Conservation (phyloP, 2,888 invertebrate species). For the Psococerastis gibbosa region DNA sequence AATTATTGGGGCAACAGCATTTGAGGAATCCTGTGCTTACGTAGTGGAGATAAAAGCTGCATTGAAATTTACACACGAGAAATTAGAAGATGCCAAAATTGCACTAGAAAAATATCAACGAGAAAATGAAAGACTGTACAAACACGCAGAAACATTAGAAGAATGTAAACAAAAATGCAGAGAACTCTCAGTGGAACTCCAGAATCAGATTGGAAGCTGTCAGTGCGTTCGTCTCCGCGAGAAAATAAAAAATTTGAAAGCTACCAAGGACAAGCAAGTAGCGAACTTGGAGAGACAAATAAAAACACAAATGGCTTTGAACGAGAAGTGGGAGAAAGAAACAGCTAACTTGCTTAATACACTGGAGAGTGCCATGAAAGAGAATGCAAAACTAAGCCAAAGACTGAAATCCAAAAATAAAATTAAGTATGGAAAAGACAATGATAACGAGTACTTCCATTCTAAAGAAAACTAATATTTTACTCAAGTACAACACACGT, state of each 20-base stretch:
- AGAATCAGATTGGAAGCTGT: background rate
- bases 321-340: slow-evolving; percentile 9
- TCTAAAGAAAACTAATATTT: too few relatives aligned
- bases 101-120: background rate
- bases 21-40: too few relatives aligned
- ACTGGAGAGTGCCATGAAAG: background rate
- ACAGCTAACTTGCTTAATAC: background rate
- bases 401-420: slow-evolving; percentile 1
- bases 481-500: too few relatives aligned
- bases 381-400: background rate
- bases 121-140: background rate
- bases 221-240: background rate
- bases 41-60: background rate
- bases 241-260: background rate
- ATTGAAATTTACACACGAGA: background rate
- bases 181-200: background rate
- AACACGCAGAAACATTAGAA: background rate
- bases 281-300: background rate
- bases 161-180: background rate
- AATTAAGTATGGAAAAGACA: too few relatives aligned
- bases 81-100: background rate
- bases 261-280: background rate
- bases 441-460: too few relatives aligned
- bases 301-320: slow-evolving; percentile 1
- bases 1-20: background rate